Base-by-base conservation (phyloP, 2,797 vertebrate genomes). In the Microctenopoma lineatum region DNA sequence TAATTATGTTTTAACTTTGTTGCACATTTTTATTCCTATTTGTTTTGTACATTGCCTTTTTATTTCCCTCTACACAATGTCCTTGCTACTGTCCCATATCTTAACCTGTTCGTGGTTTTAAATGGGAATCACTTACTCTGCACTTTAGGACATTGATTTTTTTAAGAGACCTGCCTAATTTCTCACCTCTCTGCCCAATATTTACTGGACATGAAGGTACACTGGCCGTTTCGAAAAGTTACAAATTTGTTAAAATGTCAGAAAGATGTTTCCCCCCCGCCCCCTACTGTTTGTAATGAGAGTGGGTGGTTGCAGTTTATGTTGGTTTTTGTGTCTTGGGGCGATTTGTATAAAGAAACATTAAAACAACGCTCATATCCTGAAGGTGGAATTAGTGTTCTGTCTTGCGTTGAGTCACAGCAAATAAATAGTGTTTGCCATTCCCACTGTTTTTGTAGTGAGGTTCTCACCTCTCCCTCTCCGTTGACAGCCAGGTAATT, bases 401-500 rank as follows among this genome's bases (percentile, higher is more conserved):
- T 32, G 15, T 4, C 10, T 15, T 34, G 7, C 59, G 11, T 9
- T 29, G 29, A 29, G 12, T 44, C 1, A 51, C 44, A 44, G 5
- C 8, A 36, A 54, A 66, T 54, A 42, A 36, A 67, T 27, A 42
- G 7, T 36, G 9, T 46, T 8, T 25, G 1, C 1, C 0, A 50
- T 18, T 0, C 8, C n/a, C 21, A 27, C 11, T 3, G n/a, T 44
- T 52, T 59, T 42, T 7, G 13, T 1, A 21, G 59, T n/a, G 5
- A 60, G 62, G 25, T 61, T 26, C 77, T 93, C 84, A 98, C 98
- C 95, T 99, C 98, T 47, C 98, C 98, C 80, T 98, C 96, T 32
- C 97, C 97, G 47, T 95, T 96, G 64, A 92, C 89, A 72, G 98
- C 95, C 60, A 95, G 89, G 79, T 99, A 99, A 87, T 97, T 98